A percentile compares a stretch with the other conserved stretches of the same genome.
These are phyloP conservation scores for Notiomystis cincta DNA, from an alignment of 2,113 vertebrate species.

Conservation along the genomic window DNA sequence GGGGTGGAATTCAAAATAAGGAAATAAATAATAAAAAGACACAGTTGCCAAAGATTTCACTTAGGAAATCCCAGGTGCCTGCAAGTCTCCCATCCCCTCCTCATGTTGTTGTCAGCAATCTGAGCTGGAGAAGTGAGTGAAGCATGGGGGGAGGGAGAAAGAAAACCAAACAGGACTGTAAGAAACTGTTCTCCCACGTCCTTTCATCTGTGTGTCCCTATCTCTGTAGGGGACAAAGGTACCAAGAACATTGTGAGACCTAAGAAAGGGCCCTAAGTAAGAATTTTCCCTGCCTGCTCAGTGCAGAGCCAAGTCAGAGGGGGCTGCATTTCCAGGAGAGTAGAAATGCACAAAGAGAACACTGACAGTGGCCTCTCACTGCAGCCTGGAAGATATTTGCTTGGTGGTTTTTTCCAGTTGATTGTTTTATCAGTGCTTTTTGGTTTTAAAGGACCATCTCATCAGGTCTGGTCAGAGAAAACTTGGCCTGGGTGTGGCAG, in stretches of 20 bases:
- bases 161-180: background rate
- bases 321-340: background rate
- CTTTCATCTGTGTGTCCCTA: background rate
- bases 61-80: constrained; percentile 60
- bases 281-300: background rate
- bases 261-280: background rate
- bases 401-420: background rate
- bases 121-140: background rate
- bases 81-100: constrained; percentile 28
- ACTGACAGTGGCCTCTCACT: background rate
- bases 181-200: background rate
- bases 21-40: constrained; percentile 60
- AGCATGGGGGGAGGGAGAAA: background rate
- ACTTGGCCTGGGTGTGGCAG: background rate
- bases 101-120: constrained; percentile 7
- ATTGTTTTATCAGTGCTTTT: background rate
- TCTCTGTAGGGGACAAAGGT: background rate
- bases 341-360: background rate
- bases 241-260: background rate
- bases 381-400: background rate
- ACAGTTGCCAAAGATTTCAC: background rate
- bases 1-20: constrained; percentile 65
- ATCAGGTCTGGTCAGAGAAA: background rate
- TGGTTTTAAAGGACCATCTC: background rate
- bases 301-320: background rate